Evolutionary conservation across 1,140 invertebrate species (phyloP).

Genomic region (Tetramorium alpestre): DNA sequence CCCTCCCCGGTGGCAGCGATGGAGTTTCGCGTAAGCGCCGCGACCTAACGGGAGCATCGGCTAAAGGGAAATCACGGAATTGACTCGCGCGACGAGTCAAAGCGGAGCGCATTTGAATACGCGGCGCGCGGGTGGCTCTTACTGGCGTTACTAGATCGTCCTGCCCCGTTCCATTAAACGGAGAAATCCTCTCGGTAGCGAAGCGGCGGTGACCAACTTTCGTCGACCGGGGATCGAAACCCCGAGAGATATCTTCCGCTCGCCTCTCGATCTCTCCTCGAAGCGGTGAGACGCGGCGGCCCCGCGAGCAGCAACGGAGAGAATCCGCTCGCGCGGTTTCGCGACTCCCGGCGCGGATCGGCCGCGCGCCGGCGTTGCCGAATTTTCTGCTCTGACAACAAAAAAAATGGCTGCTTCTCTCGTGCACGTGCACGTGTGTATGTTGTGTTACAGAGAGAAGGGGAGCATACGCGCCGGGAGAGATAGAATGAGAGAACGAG

Average conservation of each 20-base stretch:
- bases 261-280: constrained; percentile 19
- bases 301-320: neutral
- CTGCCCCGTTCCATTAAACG: constrained; percentile 50
- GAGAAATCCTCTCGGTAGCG: constrained; percentile 55
- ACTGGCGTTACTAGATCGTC: constrained; percentile 50
- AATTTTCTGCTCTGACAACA: constrained; percentile 57
- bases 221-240: constrained; percentile 48
- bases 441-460: constrained; percentile 30
- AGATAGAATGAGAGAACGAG: constrained; percentile 12
- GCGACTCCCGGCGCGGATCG: constrained; percentile 21
- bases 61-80: constrained; percentile 1
- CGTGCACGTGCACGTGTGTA: neutral
- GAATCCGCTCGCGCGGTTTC: constrained; percentile 19
- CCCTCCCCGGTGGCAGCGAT: neutral
- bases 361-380: constrained; percentile 50
- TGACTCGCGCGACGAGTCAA: constrained; percentile 11
- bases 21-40: neutral
- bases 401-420: constrained; percentile 51
- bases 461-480: neutral
- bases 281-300: neutral
- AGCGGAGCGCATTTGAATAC: constrained; percentile 5
- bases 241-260: constrained; percentile 11
- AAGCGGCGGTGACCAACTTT: constrained; percentile 57
- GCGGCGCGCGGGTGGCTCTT: constrained; percentile 39
- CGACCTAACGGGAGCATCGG: constrained; percentile 38